Evolutionary conservation across 2,797 vertebrate species (phyloP), one percentile per base, ranked within the genome.

Genomic region (Coracias cyanogaster): DNA sequence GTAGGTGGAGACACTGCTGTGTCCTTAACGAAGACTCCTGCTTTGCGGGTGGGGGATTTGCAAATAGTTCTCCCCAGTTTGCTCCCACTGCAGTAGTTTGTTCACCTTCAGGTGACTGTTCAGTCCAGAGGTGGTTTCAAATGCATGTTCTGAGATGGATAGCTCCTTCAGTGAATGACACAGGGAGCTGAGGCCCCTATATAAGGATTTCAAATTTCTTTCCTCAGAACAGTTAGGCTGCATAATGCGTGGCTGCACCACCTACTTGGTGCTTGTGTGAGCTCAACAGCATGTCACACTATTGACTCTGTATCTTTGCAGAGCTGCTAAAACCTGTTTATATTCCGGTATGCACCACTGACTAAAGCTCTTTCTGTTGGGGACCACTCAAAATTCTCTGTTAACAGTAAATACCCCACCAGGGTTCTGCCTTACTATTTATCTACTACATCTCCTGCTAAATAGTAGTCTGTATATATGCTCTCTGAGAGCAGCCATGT

Each of bases 381-480:
- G 77, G 60, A 69, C 39, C 15, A 35, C 43, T 89, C 64, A 55
- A 84, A 92, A 91, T 39, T 70, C 39, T 81, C 46, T 52, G 31
- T 49, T 60, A 65, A 48, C 52, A 89, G 41, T 33, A 69, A 82
- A 67, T n/a, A 72, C 66, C 29, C 26, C 52, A 58, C 26, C 86
- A 55, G 58, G 62, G 73, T 74, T 81, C 72, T 70, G 70, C n/a
- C 61, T 61, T 64, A 43, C 39, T 58, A 33, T 76, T 41, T 85
- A 82, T 76, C 45, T 85, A 82, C 52, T 72, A 61, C 28, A 89
- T 48, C 17, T 82, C 16, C 33, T 93, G 45, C 49, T 89, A 96
- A 91, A 66, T 64, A 95, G 71, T 39, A 60, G 7, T 45, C 72
- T 95, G 31, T 51, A 54, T 71, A 52, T 14, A 37, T 10, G 37